Conservation (phyloP, 2,888 invertebrate species). For the Dryobota labecula region DNA sequence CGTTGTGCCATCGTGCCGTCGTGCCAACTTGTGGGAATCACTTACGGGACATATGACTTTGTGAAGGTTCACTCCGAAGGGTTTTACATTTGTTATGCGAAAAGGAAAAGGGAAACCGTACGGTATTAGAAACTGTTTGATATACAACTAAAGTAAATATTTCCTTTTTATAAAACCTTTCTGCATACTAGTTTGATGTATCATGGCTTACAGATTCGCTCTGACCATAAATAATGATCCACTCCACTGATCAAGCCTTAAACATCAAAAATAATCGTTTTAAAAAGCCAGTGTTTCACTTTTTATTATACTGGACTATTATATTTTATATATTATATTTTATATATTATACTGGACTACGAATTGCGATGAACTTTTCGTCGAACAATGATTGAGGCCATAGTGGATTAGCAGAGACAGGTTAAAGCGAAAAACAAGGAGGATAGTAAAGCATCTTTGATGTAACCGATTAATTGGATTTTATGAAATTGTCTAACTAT, state of each 20-base stretch:
- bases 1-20: conserved; percentile 10
- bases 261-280: neutral
- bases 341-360: neutral
- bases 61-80: conserved; percentile 40
- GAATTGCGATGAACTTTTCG: conserved; percentile 4
- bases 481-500: no score
- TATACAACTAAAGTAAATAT: conserved; percentile 4
- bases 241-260: neutral
- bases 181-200: neutral
- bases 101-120: conserved; percentile 33
- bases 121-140: conserved; percentile 21
- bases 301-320: neutral
- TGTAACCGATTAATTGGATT: no score
- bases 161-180: neutral
- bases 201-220: neutral
- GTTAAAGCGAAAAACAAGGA: neutral
- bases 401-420: neutral
- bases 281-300: neutral
- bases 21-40: conserved; percentile 52
- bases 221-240: neutral
- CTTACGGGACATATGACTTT: conserved; percentile 51
- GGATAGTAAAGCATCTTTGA: no score
- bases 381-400: neutral
- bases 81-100: conserved; percentile 49
- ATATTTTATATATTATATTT: no score